Conservation (phyloP, 2,888 invertebrate species). For the Perdita meconis region DNA sequence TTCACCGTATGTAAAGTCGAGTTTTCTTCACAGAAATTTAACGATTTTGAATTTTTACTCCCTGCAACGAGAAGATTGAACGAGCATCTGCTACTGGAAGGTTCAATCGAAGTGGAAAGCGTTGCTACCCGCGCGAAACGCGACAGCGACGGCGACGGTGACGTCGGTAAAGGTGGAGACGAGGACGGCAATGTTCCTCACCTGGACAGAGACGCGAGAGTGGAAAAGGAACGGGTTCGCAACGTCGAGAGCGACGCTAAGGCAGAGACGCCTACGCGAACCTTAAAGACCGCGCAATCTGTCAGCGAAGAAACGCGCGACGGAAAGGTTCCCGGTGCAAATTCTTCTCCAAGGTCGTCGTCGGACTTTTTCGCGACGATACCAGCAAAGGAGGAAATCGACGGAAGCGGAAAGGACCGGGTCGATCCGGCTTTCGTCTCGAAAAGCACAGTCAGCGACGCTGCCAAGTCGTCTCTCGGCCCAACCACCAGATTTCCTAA, state of each 20-base stretch:
- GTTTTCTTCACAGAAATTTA: neutral
- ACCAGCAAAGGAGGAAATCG: constrained; percentile 12
- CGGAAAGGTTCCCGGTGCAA: constrained; percentile 67
- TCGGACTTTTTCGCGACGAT: constrained; percentile 65
- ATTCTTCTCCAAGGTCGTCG: constrained; percentile 70
- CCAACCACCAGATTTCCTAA: constrained; percentile 78
- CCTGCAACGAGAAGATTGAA: constrained; percentile 85
- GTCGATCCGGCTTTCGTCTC: constrained; percentile 45
- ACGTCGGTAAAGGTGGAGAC: too few species aligned
- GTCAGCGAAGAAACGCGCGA: too few species aligned
- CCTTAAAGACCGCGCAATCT: too few species aligned
- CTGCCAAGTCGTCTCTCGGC: constrained; percentile 78
- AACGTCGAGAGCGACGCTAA: neutral
- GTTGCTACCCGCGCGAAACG: neutral
- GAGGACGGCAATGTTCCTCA: too few species aligned
- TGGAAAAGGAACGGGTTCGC: constrained; percentile 28
- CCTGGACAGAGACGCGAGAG: constrained; percentile 8
- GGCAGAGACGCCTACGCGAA: constrained; percentile 54
- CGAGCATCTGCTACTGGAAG: constrained; percentile 86
- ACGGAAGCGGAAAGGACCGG: neutral
- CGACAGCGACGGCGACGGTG: constrained; percentile 13
- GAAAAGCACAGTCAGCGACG: constrained; percentile 85
- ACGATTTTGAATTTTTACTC: constrained; percentile 9
- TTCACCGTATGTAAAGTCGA: neutral
- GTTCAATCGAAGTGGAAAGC: constrained; percentile 67